These are phyloP conservation scores for Halcyon leucocephala DNA, from an alignment of 2,797 vertebrate genomes.

Conservation along the genomic window DNA sequence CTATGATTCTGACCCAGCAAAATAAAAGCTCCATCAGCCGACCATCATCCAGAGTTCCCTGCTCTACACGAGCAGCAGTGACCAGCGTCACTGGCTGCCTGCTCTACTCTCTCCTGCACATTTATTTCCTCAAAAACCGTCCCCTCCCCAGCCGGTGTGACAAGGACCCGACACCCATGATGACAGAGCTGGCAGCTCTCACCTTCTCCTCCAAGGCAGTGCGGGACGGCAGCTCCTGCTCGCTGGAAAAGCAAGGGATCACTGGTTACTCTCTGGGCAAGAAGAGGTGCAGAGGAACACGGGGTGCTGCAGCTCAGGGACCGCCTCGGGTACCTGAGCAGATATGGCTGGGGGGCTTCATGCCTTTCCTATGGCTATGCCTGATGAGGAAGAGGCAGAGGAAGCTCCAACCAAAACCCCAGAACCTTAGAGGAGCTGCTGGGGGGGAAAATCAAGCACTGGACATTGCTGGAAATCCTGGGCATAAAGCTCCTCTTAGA, in stretches of 20 bases:
- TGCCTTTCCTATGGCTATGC: not conserved
- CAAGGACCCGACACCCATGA: not conserved
- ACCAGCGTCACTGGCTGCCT: not conserved
- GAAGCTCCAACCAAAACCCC: not conserved
- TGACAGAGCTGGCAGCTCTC: not conserved
- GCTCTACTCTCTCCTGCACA: not conserved
- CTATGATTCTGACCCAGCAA: not conserved
- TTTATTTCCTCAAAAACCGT: not conserved
- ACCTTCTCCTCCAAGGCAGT: constrained; percentile 89
- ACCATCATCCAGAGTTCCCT: fast-evolving
- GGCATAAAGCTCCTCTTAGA: not conserved
- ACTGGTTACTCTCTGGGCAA: not conserved
- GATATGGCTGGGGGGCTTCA: fast-evolving
- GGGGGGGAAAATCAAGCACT: not conserved
- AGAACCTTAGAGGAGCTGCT: not conserved
- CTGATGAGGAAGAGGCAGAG: not conserved
- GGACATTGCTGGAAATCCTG: not conserved
- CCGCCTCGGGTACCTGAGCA: not conserved
- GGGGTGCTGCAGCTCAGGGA: not conserved
- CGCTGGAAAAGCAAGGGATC: constrained; percentile 76
- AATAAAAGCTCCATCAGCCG: not conserved
- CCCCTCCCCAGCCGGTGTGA: not conserved
- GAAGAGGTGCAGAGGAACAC: not conserved
- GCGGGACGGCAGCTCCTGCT: constrained; percentile 86
- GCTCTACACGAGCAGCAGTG: not conserved